Evolutionary conservation across 2,888 invertebrate species (phyloP).

Genomic region (Chromoteleia sp.): DNA sequence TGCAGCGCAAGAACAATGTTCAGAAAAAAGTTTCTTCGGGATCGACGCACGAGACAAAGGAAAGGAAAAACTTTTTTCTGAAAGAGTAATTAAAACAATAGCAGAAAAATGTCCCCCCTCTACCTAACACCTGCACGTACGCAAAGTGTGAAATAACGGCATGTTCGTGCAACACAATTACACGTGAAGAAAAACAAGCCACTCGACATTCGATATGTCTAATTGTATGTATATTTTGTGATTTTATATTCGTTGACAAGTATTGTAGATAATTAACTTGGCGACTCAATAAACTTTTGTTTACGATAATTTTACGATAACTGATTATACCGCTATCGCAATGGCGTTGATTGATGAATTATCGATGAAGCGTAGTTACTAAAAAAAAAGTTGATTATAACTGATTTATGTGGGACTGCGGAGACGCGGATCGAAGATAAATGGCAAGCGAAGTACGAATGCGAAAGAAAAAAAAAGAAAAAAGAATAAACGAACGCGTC

Average conservation of each 20-base stretch:
- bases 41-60: neutral
- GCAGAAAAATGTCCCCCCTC: constrained; percentile 10
- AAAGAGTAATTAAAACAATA: constrained; percentile 1
- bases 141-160: constrained; percentile 31
- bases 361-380: constrained; percentile 77
- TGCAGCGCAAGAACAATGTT: constrained; percentile 52
- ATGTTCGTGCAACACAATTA: constrained; percentile 11
- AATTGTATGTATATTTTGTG: constrained; percentile 85
- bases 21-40: constrained; percentile 60
- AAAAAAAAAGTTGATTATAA: constrained; percentile 76
- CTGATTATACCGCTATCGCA: constrained; percentile 75
- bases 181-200: constrained; percentile 51
- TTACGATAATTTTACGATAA: constrained; percentile 74
- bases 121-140: constrained; percentile 34
- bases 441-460: constrained; percentile 2
- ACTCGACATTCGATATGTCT: constrained; percentile 74
- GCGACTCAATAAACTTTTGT: constrained; percentile 81
- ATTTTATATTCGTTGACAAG: constrained; percentile 83
- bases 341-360: constrained; percentile 75
- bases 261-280: constrained; percentile 84
- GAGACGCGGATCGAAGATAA: constrained; percentile 28
- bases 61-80: neutral
- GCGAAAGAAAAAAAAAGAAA: neutral
- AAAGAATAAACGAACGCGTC: neutral
- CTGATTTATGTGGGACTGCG: constrained; percentile 71